phyloP scores from a whole-genome alignment of 2,888 invertebrate genomes.

The Lypha dubia region DNA sequence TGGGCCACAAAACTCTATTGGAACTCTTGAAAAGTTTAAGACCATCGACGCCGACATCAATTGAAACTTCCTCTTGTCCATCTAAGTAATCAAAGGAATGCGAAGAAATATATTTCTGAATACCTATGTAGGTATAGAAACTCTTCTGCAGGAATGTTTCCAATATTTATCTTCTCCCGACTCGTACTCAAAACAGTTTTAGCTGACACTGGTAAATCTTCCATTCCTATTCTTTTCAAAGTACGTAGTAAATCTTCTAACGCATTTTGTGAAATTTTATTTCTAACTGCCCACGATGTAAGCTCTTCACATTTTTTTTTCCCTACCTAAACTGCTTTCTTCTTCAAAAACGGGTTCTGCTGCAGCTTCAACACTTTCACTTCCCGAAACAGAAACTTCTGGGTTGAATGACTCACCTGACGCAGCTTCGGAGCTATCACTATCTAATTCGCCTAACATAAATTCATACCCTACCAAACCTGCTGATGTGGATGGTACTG shows the following conservation, averaged over 20 bases:
- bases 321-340: no score
- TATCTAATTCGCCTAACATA: no score
- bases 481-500: no score
- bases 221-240: conserved; percentile 40
- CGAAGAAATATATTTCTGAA: conserved; percentile 46
- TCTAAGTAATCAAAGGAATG: conserved; percentile 39
- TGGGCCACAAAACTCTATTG: no score
- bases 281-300: conserved; percentile 47
- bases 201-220: conserved; percentile 47
- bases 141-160: conserved; percentile 49
- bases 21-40: no score
- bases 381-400: neutral
- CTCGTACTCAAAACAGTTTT: conserved; percentile 52
- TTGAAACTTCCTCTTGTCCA: conserved; percentile 32
- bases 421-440: neutral
- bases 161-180: conserved; percentile 49
- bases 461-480: no score
- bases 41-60: conserved; percentile 10
- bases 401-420: neutral
- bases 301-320: conserved; percentile 14
- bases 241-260: conserved; percentile 42
- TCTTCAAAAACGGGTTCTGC: neutral
- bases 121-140: conserved; percentile 53
- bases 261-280: conserved; percentile 45
- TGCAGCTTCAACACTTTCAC: neutral